Conservation (phyloP, 2,888 invertebrate genomes). For the Biston betularia region DNA sequence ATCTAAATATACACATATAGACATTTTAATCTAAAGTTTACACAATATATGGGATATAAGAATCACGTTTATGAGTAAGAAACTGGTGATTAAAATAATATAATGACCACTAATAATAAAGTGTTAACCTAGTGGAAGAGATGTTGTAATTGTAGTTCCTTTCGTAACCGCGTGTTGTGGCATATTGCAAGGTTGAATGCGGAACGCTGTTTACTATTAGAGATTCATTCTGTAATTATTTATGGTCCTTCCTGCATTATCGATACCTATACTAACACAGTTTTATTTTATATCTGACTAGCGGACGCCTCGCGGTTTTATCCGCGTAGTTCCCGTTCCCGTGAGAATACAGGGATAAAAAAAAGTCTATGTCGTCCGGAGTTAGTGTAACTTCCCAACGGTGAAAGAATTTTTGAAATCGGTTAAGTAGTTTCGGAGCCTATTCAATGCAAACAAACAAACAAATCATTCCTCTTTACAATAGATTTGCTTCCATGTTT, state of each 20-base stretch:
- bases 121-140: constrained; percentile 7
- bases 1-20: neutral
- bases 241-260: neutral
- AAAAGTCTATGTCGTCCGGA: no score
- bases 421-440: no score
- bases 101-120: constrained; percentile 11
- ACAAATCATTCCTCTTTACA: no score
- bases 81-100: constrained; percentile 4
- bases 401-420: no score
- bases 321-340: no score
- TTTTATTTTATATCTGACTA: no score
- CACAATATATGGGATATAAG: neutral
- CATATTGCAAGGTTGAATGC: constrained; percentile 8
- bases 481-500: no score
- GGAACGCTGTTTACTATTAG: constrained; percentile 9
- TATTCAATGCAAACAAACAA: no score
- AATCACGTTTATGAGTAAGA: neutral
- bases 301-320: no score
- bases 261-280: no score
- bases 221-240: neutral
- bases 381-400: no score
- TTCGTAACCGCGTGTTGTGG: constrained; percentile 15
- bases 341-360: no score
- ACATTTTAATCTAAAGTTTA: neutral
- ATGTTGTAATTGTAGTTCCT: constrained; percentile 21